Percentiles rank a stretch among this genome's conserved stretches.
These are phyloP conservation scores for Zaprionus ghesquierei DNA, from an alignment of 1,140 invertebrate genomes.

Conservation along the genomic window DNA sequence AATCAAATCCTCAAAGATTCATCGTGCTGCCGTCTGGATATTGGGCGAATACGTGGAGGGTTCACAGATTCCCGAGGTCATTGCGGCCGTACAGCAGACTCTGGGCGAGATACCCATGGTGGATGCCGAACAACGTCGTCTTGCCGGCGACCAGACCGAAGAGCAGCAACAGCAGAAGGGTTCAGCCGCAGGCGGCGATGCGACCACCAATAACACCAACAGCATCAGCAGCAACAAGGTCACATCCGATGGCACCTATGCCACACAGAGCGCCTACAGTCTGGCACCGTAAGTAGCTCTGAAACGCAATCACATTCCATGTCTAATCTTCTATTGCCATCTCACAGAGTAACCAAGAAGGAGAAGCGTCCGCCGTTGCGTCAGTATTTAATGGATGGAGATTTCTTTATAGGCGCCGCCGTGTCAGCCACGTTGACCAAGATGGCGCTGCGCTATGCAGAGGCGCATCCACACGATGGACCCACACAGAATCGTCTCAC, in stretches of 20 bases:
- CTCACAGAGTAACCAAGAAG: constrained; percentile 84
- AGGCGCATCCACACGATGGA: constrained; percentile 55
- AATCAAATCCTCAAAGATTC: constrained; percentile 93
- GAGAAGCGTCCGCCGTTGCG: constrained; percentile 91
- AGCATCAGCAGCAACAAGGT: constrained; percentile 84
- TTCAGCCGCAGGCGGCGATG: constrained; percentile 30
- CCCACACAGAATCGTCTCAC: constrained; percentile 87
- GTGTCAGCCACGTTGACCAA: constrained; percentile 96
- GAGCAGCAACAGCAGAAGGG: constrained; percentile 69
- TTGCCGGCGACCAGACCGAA: constrained; percentile 87
- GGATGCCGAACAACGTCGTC: constrained; percentile 92
- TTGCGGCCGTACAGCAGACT: constrained; percentile 89
- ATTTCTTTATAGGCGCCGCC: constrained; percentile 97
- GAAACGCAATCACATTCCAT: not conserved
- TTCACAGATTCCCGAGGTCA: constrained; percentile 91
- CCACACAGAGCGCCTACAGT: constrained; percentile 98
- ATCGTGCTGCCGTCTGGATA: constrained; percentile 98
- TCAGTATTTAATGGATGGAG: constrained; percentile 95
- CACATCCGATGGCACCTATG: constrained; percentile 99
- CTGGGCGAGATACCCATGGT: constrained; percentile 95
- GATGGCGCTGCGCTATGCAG: constrained; percentile 88
- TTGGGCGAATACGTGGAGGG: constrained; percentile 96
- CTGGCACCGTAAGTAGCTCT: constrained; percentile 85
- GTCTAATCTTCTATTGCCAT: not conserved
- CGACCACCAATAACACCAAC: constrained; percentile 29